phyloP scores from a whole-genome alignment of 2,797 vertebrate genomes.

The Acanthis flammea region DNA sequence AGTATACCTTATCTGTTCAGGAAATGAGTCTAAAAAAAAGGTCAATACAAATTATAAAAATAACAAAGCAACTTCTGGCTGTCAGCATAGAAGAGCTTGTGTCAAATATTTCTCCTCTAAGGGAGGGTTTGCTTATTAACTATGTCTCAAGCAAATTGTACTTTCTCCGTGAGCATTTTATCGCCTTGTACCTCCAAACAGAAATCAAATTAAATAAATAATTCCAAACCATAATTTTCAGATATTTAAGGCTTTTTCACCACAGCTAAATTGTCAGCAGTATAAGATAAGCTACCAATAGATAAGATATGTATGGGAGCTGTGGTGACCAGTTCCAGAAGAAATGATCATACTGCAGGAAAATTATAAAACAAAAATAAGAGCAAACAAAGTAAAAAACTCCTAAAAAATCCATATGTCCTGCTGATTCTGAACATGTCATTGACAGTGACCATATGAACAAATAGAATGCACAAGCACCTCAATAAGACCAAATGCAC shows the following conservation, averaged over 20 bases:
- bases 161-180: not conserved
- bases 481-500: fast-evolving
- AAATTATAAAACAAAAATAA: not conserved
- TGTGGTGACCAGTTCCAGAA: not conserved
- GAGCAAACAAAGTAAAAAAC: not conserved
- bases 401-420: not conserved
- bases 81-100: not conserved
- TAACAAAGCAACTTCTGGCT: not conserved
- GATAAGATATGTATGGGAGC: not conserved
- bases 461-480: not conserved
- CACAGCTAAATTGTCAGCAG: not conserved
- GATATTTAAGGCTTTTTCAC: not conserved
- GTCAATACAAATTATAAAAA: not conserved
- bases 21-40: not conserved
- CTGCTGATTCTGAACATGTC: not conserved
- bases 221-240: not conserved
- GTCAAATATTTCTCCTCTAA: not conserved
- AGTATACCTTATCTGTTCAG: not conserved
- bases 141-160: not conserved
- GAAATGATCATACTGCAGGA: not conserved
- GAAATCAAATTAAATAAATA: not conserved
- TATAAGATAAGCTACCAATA: not conserved
- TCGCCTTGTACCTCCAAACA: not conserved
- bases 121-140: not conserved
- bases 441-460: not conserved